A percentile compares a stretch with the other conserved stretches of the same genome.
These are phyloP conservation scores for Rhopalosiphum padi DNA, from an alignment of 1,140 invertebrate genomes.

Conservation along the genomic window DNA sequence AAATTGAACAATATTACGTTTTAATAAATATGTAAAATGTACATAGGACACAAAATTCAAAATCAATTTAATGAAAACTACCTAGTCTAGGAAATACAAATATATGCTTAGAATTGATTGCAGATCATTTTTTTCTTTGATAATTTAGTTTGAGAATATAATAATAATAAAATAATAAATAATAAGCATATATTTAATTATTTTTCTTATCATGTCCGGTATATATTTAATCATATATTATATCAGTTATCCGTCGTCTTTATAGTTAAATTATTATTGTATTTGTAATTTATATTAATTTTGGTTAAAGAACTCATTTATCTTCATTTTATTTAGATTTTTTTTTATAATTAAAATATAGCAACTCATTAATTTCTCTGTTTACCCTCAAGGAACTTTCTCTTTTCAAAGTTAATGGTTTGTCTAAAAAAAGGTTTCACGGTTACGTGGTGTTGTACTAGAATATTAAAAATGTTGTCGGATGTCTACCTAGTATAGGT, in stretches of 20 bases:
- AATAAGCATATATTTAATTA: background rate
- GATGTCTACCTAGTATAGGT: no score
- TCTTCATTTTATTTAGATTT: constrained; percentile 8
- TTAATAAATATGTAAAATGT: no score
- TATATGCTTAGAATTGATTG: no score
- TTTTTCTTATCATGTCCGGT: no score
- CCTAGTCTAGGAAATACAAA: no score
- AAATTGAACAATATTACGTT: no score
- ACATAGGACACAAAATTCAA: no score
- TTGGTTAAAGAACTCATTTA: background rate
- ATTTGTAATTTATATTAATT: constrained; percentile 21
- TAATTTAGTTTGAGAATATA: background rate
- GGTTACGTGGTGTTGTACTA: background rate
- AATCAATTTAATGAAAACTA: no score
- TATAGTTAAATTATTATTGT: background rate
- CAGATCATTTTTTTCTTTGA: no score
- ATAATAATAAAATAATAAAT: background rate
- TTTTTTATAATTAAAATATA: background rate
- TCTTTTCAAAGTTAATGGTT: background rate
- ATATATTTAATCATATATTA: background rate
- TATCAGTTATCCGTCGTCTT: background rate
- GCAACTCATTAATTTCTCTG: background rate
- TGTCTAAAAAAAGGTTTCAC: background rate
- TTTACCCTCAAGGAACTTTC: background rate
- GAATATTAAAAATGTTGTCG: no score